Percentiles rank a stretch among this genome's conserved stretches.
Evolutionary conservation across 2,113 vertebrate species (phyloP).

Genomic region (Nothobranchius kuhntae): DNA sequence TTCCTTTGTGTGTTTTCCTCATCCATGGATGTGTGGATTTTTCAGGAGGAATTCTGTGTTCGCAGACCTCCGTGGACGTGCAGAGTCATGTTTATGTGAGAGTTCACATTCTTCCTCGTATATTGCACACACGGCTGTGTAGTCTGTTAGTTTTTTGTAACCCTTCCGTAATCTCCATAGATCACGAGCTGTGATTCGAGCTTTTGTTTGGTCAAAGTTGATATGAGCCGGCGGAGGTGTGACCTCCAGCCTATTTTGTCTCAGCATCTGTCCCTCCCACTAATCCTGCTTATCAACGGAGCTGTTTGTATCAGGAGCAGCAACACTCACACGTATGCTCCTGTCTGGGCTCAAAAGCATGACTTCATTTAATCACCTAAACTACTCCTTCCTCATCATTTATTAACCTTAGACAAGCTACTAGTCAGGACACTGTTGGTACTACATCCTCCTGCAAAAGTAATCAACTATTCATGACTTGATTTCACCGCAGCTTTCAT

Average conservation of each 20-base stretch:
- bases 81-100: constrained; percentile 21
- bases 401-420: constrained; percentile 3
- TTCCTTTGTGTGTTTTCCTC: background rate
- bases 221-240: constrained; percentile 66
- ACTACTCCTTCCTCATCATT: constrained; percentile 10
- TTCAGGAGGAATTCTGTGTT: constrained; percentile 8
- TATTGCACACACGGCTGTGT: constrained; percentile 3
- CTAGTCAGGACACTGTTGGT: constrained; percentile 1
- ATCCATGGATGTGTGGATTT: background rate
- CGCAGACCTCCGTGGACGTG: constrained; percentile 21
- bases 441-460: constrained; percentile 19
- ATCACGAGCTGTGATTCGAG: constrained; percentile 27
- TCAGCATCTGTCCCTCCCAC: constrained; percentile 76
- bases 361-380: constrained; percentile 11
- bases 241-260: constrained; percentile 76
- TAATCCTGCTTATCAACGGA: constrained; percentile 78
- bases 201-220: constrained; percentile 62
- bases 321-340: constrained; percentile 67
- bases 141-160: constrained; percentile 9
- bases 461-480: background rate
- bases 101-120: constrained; percentile 14
- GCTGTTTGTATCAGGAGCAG: constrained; percentile 65
- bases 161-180: constrained; percentile 1
- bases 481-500: constrained; percentile 5
- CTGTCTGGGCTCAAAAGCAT: constrained; percentile 43